Percentiles rank a stretch among this genome's conserved stretches.
Conservation (phyloP, 2,797 vertebrate species). For the Enteromius viviparus region DNA sequence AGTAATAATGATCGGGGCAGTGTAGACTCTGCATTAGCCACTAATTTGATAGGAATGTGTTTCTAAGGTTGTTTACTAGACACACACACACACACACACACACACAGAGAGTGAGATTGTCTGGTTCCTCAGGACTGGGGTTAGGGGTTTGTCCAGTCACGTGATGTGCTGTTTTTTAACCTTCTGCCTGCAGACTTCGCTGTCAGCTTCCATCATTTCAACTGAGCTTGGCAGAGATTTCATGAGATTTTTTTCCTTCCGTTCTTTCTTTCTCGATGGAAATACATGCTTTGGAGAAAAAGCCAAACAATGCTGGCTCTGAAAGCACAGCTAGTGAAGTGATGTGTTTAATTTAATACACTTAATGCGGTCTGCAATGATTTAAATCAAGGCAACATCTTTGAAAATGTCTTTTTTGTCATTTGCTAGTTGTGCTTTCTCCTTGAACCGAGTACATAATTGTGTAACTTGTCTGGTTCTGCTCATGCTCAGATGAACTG, state of each 20-base stretch:
- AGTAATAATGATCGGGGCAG: conserved; percentile 64
- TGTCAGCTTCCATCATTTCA: conserved; percentile 81
- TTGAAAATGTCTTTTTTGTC: conserved; percentile 60
- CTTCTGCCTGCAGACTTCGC: conserved; percentile 79
- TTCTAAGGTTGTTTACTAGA: conserved; percentile 59
- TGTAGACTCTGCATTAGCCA: conserved; percentile 58
- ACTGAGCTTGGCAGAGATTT: conserved; percentile 67
- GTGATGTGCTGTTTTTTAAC: conserved; percentile 76
- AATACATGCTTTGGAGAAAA: conserved; percentile 68
- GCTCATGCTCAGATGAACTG: conserved; percentile 23
- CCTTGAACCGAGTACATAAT: conserved; percentile 18
- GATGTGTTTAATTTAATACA: conserved; percentile 59
- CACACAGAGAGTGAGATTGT: conserved; percentile 56
- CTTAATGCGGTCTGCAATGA: conserved; percentile 45
- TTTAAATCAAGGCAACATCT: conserved; percentile 55
- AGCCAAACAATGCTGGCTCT: conserved; percentile 58
- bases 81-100: conserved; percentile 16
- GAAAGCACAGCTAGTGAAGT: conserved; percentile 50
- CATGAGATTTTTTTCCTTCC: conserved; percentile 59
- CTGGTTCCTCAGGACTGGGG: conserved; percentile 75
- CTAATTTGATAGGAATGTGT: conserved; percentile 67
- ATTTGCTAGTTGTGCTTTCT: conserved; percentile 17
- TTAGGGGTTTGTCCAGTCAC: conserved; percentile 73
- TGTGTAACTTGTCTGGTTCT: conserved; percentile 21
- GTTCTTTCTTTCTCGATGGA: conserved; percentile 62